Conservation (phyloP, 2,888 invertebrate genomes). For the Augochlorella aurata region DNA sequence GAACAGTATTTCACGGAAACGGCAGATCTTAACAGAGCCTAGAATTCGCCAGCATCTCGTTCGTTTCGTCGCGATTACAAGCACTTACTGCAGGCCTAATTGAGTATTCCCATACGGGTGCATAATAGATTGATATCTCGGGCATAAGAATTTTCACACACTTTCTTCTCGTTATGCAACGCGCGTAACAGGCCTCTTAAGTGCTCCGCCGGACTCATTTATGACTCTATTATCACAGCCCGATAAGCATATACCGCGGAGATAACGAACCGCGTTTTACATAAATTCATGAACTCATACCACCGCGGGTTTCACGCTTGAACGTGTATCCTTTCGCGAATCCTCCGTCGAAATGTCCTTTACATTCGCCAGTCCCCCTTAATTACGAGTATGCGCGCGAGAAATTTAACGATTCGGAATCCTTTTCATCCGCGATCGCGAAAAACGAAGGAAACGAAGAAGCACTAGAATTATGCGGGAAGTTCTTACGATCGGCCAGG, state of each 20-base stretch:
- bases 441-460: neutral
- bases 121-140: slow-evolving; percentile 20
- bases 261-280: slow-evolving; percentile 14
- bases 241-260: slow-evolving; percentile 12
- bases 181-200: neutral
- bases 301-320: neutral
- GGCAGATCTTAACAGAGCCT: neutral
- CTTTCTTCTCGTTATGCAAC: slow-evolving; percentile 40
- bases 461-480: slow-evolving; percentile 32
- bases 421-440: neutral
- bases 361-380: slow-evolving; percentile 9
- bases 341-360: slow-evolving; percentile 7
- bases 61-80: slow-evolving; percentile 3
- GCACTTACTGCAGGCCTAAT: slow-evolving; percentile 7
- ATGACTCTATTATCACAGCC: slow-evolving; percentile 23
- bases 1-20: neutral
- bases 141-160: slow-evolving; percentile 44
- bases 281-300: slow-evolving; percentile 14
- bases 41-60: neutral
- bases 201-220: slow-evolving; percentile 8
- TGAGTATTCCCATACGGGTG: slow-evolving; percentile 19
- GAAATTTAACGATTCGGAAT: slow-evolving; percentile 25
- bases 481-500: slow-evolving; percentile 39
- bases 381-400: slow-evolving; percentile 2
- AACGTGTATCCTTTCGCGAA: slow-evolving; percentile 4